These are phyloP conservation scores for Aricia agestis DNA, from an alignment of 1,140 invertebrate genomes.

Conservation along the genomic window DNA sequence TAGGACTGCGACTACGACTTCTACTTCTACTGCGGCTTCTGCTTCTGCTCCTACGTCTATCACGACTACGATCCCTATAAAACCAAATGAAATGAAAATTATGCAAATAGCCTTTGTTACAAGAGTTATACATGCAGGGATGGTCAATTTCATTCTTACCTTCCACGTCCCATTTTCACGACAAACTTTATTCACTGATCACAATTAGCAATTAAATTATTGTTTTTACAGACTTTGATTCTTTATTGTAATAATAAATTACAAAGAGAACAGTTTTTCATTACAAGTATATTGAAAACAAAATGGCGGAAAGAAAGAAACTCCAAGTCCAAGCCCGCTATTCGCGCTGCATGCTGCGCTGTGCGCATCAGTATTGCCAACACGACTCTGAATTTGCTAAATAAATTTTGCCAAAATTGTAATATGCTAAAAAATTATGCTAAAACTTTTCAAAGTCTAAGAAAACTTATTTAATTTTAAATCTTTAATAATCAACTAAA, in stretches of 20 bases:
- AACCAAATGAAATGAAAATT: conserved; percentile 13
- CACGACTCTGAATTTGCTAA: too few species aligned
- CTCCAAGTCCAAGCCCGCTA: not conserved
- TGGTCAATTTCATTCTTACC: conserved; percentile 40
- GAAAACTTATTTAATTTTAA: too few species aligned
- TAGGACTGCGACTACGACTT: conserved; percentile 63
- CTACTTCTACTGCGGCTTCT: conserved; percentile 57
- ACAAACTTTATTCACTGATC: not conserved
- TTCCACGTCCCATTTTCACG: conserved; percentile 56
- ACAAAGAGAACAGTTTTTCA: not conserved
- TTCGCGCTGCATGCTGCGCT: not conserved
- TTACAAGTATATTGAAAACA: conserved; percentile 28
- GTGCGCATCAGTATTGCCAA: not conserved
- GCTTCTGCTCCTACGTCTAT: conserved; percentile 61
- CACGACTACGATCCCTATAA: conserved; percentile 61
- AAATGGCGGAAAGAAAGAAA: conserved; percentile 41
- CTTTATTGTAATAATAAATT: not conserved
- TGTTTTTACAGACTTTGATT: not conserved
- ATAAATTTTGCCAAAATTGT: too few species aligned
- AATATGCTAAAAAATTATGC: too few species aligned
- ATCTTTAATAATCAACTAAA: too few species aligned
- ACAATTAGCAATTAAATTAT: not conserved
- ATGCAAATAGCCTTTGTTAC: not conserved
- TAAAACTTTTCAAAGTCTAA: too few species aligned
- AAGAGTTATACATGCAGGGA: not conserved